phyloP scores from a whole-genome alignment of 30 jellyfish, hydroid and myxozoan species.

The Chironex yamaguchii region DNA sequence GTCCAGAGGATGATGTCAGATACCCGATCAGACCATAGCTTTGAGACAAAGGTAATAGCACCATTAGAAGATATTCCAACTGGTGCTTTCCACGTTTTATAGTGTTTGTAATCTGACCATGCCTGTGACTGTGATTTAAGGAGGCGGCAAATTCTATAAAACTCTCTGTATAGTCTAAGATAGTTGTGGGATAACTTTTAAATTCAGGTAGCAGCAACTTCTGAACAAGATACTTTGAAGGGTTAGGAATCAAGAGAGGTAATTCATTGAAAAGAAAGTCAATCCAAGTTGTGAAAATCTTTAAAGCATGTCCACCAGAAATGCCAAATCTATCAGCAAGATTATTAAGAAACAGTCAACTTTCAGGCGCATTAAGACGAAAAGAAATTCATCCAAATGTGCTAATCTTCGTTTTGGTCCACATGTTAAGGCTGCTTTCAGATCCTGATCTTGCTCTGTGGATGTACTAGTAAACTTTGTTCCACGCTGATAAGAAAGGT shows the following conservation, averaged over 20 bases:
- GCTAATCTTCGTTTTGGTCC: slow-evolving; percentile 18
- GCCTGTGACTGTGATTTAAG: not conserved
- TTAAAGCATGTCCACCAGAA: slow-evolving; percentile 74
- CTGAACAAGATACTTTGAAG: slow-evolving; percentile 31
- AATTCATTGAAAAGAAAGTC: slow-evolving; percentile 53
- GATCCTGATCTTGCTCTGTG: not conserved
- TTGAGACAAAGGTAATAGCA: not conserved
- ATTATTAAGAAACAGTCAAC: slow-evolving; percentile 65
- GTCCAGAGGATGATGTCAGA: too few relatives aligned
- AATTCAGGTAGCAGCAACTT: slow-evolving; percentile 35
- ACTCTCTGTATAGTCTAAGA: not conserved
- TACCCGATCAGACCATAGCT: too few relatives aligned
- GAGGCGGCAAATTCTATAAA: not conserved
- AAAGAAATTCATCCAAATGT: slow-evolving; percentile 9
- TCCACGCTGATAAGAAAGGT: too few relatives aligned
- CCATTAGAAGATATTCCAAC: not conserved
- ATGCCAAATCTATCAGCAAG: slow-evolving; percentile 67
- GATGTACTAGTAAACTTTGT: too few relatives aligned
- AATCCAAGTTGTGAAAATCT: slow-evolving; percentile 61
- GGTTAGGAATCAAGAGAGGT: slow-evolving; percentile 62
- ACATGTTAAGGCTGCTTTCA: too few relatives aligned
- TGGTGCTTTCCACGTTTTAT: not conserved
- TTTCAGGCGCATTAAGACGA: slow-evolving; percentile 52
- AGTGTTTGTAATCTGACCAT: not conserved
- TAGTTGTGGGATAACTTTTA: slow-evolving; percentile 54